These are phyloP conservation scores for Ciconia boyciana DNA, from an alignment of 2,113 vertebrate genomes.

Conservation along the genomic window DNA sequence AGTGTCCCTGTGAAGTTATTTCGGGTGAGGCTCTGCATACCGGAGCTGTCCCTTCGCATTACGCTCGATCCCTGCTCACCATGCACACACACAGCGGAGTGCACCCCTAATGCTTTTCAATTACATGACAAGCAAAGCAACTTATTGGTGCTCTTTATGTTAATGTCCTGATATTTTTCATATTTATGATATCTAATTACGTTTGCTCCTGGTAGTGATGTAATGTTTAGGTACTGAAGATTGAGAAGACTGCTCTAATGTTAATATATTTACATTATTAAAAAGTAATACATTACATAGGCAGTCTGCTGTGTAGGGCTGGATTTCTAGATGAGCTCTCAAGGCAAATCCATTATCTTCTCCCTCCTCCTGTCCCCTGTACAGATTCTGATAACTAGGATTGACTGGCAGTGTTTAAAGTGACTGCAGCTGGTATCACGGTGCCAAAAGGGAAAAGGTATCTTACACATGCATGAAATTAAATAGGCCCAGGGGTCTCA, in stretches of 20 bases:
- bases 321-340: slow-evolving; percentile 57
- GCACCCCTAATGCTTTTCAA: slow-evolving; percentile 48
- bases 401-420: slow-evolving; percentile 56
- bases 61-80: slow-evolving; percentile 25
- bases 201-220: slow-evolving; percentile 57
- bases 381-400: slow-evolving; percentile 53
- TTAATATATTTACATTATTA: slow-evolving; percentile 72
- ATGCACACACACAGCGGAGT: neutral
- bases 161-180: slow-evolving; percentile 64
- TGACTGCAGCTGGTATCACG: slow-evolving; percentile 33
- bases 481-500: slow-evolving; percentile 57
- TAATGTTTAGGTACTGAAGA: slow-evolving; percentile 59
- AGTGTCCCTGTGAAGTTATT: slow-evolving; percentile 48
- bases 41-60: slow-evolving; percentile 35
- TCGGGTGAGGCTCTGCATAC: slow-evolving; percentile 23
- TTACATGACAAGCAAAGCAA: slow-evolving; percentile 58
- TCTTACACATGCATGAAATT: slow-evolving; percentile 53
- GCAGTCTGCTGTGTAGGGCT: slow-evolving; percentile 12
- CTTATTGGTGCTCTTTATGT: slow-evolving; percentile 27
- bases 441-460: slow-evolving; percentile 53
- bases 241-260: slow-evolving; percentile 53
- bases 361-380: slow-evolving; percentile 28
- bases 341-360: slow-evolving; percentile 64
- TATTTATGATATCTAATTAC: slow-evolving; percentile 70
- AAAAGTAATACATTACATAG: slow-evolving; percentile 57